phyloP scores from a whole-genome alignment of 2,113 vertebrate species.

The Brienomyrus brachyistius region DNA sequence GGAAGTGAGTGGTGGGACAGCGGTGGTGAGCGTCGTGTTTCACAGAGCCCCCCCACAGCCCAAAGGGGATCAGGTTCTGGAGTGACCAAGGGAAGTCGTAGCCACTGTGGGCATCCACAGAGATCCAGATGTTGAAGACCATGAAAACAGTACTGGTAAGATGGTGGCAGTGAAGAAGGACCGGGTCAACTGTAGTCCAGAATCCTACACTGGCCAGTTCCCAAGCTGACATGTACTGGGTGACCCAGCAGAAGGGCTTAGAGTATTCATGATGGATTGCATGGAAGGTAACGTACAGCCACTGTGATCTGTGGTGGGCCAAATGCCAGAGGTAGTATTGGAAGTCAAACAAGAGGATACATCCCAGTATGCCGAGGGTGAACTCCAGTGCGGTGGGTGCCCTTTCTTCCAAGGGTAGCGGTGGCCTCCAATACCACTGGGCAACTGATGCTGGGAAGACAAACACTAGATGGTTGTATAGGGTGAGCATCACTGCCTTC shows the following conservation, averaged over 20 bases:
- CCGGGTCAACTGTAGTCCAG: conserved; percentile 57
- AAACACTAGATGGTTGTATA: conserved; percentile 59
- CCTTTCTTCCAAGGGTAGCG: conserved; percentile 48
- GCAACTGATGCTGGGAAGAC: conserved; percentile 59
- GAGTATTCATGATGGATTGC: conserved; percentile 58
- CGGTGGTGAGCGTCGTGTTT: conserved; percentile 37
- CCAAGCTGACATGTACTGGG: conserved; percentile 59
- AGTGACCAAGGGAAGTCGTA: conserved; percentile 62
- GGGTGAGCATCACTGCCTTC: conserved; percentile 47
- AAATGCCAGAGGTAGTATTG: conserved; percentile 67
- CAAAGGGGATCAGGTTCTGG: conserved; percentile 51
- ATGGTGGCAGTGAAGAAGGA: conserved; percentile 52
- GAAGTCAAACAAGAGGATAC: conserved; percentile 62
- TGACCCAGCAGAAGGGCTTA: conserved; percentile 51
- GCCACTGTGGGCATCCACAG: conserved; percentile 58
- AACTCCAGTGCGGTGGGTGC: conserved; percentile 53
- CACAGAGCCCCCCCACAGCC: conserved; percentile 56
- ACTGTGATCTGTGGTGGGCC: conserved; percentile 56
- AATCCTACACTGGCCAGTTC: conserved; percentile 57
- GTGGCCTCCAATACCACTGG: conserved; percentile 63
- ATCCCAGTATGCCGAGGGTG: conserved; percentile 45
- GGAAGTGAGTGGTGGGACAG: conserved; percentile 49
- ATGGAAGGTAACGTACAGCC: conserved; percentile 62
- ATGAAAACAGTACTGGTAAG: conserved; percentile 60
- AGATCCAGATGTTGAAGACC: conserved; percentile 56